Conservation (phyloP, 2,888 invertebrate genomes). For the Dicycla oo region DNA sequence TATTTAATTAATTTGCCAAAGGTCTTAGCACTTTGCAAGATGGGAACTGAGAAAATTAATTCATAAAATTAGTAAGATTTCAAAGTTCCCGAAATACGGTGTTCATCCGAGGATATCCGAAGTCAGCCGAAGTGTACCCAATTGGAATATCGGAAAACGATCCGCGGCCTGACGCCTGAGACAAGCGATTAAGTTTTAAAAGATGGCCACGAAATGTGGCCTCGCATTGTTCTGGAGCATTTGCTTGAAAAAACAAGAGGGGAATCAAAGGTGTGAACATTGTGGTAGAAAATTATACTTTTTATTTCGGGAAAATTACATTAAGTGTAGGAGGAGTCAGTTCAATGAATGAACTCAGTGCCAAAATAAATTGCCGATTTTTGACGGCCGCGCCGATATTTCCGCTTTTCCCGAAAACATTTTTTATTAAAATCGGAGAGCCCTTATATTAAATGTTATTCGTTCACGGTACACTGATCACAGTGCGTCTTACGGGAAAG, state of each 20-base stretch:
- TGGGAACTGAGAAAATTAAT: conserved; percentile 46
- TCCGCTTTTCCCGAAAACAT: conserved; percentile 15
- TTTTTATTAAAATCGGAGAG: conserved; percentile 14
- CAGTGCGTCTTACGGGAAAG: conserved; percentile 29
- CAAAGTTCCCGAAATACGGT: conserved; percentile 51
- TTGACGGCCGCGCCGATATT: conserved; percentile 35
- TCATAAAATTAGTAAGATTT: conserved; percentile 54
- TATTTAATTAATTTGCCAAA: conserved; percentile 61
- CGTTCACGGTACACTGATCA: conserved; percentile 35
- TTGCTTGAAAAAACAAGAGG: conserved; percentile 63
- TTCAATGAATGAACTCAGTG: conserved; percentile 23
- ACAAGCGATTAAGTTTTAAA: conserved; percentile 72
- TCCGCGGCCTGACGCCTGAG: conserved; percentile 62
- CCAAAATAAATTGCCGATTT: conserved; percentile 44
- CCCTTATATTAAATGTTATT: conserved; percentile 42
- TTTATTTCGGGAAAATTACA: conserved; percentile 48
- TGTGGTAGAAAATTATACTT: conserved; percentile 60
- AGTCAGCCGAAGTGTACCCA: conserved; percentile 56
- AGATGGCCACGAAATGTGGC: conserved; percentile 65
- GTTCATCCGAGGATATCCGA: conserved; percentile 45
- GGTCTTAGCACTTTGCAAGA: conserved; percentile 56
- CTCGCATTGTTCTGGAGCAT: conserved; percentile 69
- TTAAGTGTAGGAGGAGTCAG: conserved; percentile 30
- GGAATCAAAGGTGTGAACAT: conserved; percentile 61
- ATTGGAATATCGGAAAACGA: conserved; percentile 74